Evolutionary conservation across 2,113 vertebrate genomes (phyloP), one percentile per base, ranked within the genome.

Genomic region (Canis aureus): DNA sequence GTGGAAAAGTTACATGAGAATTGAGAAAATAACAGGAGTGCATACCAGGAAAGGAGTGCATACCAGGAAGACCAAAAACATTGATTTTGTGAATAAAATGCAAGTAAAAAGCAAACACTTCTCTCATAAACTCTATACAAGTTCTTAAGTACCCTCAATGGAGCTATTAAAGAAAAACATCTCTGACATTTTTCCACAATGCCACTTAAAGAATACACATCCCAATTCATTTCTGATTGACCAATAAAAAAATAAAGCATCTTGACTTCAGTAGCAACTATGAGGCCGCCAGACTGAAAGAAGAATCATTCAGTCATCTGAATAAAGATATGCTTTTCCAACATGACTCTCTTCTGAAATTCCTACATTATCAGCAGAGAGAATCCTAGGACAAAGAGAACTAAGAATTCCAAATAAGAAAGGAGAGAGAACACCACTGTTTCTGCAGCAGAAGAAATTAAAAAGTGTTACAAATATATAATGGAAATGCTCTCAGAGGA

Each of bases 311-410:
- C 19, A 23, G 4, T 93, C 38, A 82, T 51, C 8, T 9, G 32
- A 78, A 89, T 49, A 20, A 90, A 97, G 43, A 25, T 13, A 94
- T 4, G 67, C 13, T 92, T 92, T 82, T 29, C 51, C 86, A 69
- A 95, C 11, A 69, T 16, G 25, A 64, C 71, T 80, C 93, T 95
- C 85, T 78, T 66, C 55, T 95, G 62, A 87, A 96, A 95, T 69
- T 69, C 67, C 81, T 92, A 43, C 3, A 1, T 86, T 84, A 88
- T 76, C 55, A 85, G 23, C 10, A 93, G 22, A 96, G 15, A 89
- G 62, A 49, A 59, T 27, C n/a, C n/a, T 29, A n/a, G 38, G 17
- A 81, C 11, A 23, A 11, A 93, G 35, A 84, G 12, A 97, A 67
- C 62, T 53, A 13, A 88, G 49, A 91, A 69, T 25, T 78, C 62